A percentile compares a stretch with the other conserved stretches of the same genome.
These are phyloP conservation scores for Sebastes glaucus DNA, from an alignment of 2,797 vertebrate species.

Conservation along the genomic window DNA sequence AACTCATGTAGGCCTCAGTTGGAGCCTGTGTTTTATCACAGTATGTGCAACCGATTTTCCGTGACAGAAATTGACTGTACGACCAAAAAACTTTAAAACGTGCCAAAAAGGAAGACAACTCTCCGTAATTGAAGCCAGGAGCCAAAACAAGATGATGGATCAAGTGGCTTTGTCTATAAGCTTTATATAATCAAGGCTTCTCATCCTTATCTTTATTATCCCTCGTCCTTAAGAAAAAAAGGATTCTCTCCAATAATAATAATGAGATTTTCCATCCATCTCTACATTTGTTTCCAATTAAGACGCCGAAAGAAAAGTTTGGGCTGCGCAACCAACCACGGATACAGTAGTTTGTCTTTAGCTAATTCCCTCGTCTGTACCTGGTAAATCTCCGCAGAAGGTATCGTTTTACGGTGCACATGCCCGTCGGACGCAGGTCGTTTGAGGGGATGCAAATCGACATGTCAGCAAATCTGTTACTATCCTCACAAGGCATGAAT, in stretches of 20 bases:
- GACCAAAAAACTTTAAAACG: not conserved
- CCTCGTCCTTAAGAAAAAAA: conserved; percentile 34
- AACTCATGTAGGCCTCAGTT: not conserved
- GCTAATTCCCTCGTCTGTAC: conserved; percentile 45
- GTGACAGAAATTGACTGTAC: not conserved
- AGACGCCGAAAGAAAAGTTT: conserved; percentile 29
- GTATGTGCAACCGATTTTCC: not conserved
- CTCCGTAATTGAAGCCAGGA: conserved; percentile 53
- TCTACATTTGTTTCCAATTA: conserved; percentile 74
- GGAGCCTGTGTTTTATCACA: not conserved
- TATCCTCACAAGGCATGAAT: conserved; percentile 17
- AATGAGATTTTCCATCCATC: conserved; percentile 50
- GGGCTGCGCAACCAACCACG: conserved; percentile 10
- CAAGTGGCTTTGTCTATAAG: conserved; percentile 47
- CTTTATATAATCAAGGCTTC: conserved; percentile 57
- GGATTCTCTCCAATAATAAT: conserved; percentile 60
- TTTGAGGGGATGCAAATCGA: conserved; percentile 32
- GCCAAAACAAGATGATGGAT: conserved; percentile 50
- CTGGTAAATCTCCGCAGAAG: conserved; percentile 59
- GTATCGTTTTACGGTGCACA: conserved; percentile 50
- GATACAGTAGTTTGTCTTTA: conserved; percentile 59
- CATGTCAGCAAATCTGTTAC: conserved; percentile 34
- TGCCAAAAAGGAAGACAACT: conserved; percentile 16
- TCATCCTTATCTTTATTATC: conserved; percentile 68
- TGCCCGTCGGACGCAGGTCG: conserved; percentile 32